Evolutionary conservation across 2,888 invertebrate genomes (phyloP), one percentile per base, ranked within the genome.

Genomic region (Cephalotes varians): DNA sequence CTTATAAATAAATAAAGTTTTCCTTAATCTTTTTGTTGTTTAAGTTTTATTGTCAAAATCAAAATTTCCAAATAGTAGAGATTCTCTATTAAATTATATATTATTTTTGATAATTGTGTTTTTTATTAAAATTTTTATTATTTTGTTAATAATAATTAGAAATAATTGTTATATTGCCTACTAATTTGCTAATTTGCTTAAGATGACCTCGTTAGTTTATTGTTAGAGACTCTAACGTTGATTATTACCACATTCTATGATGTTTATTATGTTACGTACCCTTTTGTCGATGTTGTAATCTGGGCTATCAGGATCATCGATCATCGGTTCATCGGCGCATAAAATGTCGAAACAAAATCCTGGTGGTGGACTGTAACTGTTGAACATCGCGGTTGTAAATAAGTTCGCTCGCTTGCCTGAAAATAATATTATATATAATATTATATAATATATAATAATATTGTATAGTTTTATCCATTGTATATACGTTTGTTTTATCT

Each of bases 311-410:
- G 96, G 95, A 91, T 98, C 98, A 93, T 99, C 99, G 87, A 98
- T 96, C 15, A 99, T 97, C 0, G 98, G 98, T 65, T 97, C 97
- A 92, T 98, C 98, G 0, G 94, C 93, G 92, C 99, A 99, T 0
- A 98, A 95, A 6, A 97, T 95, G 93, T 99, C 99, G 94, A 98
- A 99, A 92, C 99, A 99, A 94, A 99, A 99, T 0, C 98, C 99
- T 7, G 96, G 95, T 0, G 99, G 99, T 0, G 98, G 97, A 0
- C 96, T 96, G 93, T 99, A 99, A 0, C 96, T 96, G 90, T 98
- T 98, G 93, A 96, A 97, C 15, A 98, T 95, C 0, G 97, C 97
- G 0, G 98, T 97, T 0, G 98, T 98, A 91, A 99, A 98, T 9
- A 99, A 95, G 90, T 97, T 96, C 0, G 97, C 96, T 0, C 95